Conservation (phyloP, 2,888 invertebrate genomes). For the Schrankia costaestrigalis region DNA sequence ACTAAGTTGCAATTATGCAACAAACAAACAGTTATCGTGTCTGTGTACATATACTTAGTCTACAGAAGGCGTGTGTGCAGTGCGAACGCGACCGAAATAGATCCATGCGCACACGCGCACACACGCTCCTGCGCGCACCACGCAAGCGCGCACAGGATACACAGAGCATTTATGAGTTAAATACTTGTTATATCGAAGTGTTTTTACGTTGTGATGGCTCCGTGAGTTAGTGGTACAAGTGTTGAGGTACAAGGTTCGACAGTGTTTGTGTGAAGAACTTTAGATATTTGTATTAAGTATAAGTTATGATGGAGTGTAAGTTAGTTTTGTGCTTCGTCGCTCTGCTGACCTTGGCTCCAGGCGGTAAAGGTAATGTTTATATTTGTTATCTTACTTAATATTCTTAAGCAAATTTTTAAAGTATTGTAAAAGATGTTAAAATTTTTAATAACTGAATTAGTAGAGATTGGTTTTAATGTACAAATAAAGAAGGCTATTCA, state of each 20-base stretch:
- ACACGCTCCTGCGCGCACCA: conserved; percentile 54
- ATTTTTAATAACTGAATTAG: no score
- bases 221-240: conserved; percentile 19
- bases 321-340: conserved; percentile 31
- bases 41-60: conserved; percentile 51
- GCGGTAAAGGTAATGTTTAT: conserved; percentile 41
- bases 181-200: conserved; percentile 8
- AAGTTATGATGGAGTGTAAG: conserved; percentile 45
- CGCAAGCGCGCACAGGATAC: conserved; percentile 50
- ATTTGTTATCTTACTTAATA: no score
- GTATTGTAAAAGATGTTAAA: no score
- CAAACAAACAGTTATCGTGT: conserved; percentile 2
- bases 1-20: neutral
- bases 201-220: conserved; percentile 26
- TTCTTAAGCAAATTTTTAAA: no score
- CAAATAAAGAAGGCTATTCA: no score
- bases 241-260: no score
- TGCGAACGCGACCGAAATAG: conserved; percentile 68
- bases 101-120: conserved; percentile 53
- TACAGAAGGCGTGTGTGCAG: conserved; percentile 61
- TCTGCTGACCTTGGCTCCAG: conserved; percentile 33
- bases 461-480: no score
- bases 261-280: conserved; percentile 16
- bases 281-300: no score
- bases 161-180: conserved; percentile 25